Evolutionary conservation across 2,113 vertebrate genomes (phyloP).

Genomic region (Brachyhypopomus occidentalis): DNA sequence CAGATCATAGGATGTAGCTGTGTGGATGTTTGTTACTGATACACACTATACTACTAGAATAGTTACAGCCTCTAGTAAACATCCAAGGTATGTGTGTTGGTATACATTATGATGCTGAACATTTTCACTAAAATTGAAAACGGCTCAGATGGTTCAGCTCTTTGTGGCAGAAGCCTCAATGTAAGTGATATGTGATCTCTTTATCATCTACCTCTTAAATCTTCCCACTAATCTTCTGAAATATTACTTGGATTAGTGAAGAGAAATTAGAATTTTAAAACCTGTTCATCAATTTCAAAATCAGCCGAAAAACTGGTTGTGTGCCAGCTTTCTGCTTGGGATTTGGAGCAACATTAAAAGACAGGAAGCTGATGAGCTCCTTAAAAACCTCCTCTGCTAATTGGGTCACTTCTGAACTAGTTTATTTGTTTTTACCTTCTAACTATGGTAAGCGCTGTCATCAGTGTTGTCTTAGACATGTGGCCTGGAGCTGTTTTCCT

Average conservation of each 20-base stretch:
- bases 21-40: no score
- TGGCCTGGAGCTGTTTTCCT: no score
- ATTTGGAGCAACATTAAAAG: neutral
- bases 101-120: no score
- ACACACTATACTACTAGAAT: no score
- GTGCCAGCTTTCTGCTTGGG: neutral
- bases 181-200: neutral
- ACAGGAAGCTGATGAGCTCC: neutral
- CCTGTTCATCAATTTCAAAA: neutral
- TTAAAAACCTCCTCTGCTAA: neutral
- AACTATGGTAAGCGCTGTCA: neutral
- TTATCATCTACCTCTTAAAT: neutral
- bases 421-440: constrained; percentile 18
- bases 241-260: constrained; percentile 13
- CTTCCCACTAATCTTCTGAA: neutral
- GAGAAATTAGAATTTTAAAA: constrained; percentile 14
- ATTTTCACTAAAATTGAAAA: no score
- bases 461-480: neutral
- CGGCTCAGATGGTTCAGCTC: no score
- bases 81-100: no score
- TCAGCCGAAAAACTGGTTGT: neutral
- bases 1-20: no score
- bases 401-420: neutral
- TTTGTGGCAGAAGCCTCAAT: neutral
- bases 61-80: no score